Evolutionary conservation across 2,113 vertebrate genomes (phyloP), one percentile per base, ranked within the genome.

Genomic region (Calidris pygmaea): DNA sequence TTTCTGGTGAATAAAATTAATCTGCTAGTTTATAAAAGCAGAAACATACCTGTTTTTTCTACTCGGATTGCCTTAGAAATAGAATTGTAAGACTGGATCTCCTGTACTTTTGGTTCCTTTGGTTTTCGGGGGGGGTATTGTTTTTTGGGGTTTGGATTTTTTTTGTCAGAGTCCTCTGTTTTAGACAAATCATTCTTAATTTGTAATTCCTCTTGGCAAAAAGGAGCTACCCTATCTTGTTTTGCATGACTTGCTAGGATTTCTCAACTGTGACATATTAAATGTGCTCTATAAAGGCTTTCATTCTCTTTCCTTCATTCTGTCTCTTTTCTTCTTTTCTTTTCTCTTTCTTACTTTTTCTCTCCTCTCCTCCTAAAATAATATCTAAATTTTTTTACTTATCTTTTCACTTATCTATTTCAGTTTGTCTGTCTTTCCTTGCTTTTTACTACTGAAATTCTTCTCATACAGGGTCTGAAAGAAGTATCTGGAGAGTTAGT

Each of bases 41-140:
- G 63, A 95, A 95, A 92, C 45, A 96, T 67, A 50, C 30, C 72
- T 83, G 35, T 8, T 94, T 87, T 87, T 87, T 74, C n/a, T 75
- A 32, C 26, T 81, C 53, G 8, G 9, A 56, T 48, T 93, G n/a
- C 68, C 34, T 70, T 45, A 77, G 50, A 76, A 94, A 90, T 18
- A 78, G 23, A 88, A 53, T 20, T 19, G 13, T 43, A 73, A 86
- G 18, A 6, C 4, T 50, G 21, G 14, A 47, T 22, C 12, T 34
- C 26, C 41, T 66, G 22, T 52, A 52, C 21, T 53, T 74, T 58
- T 63, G n/a, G 17, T 37, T 82, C 37, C 8, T 26, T 85, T 66
- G 34, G 11, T 32, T 23, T 78, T 76, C 7, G 20, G 8, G 4
- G 47, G 5, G 27, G 11, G 47, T 52, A 22, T 59, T 59, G 35